Evolutionary conservation across 2,888 invertebrate genomes (phyloP), one percentile per base, ranked within the genome.

Genomic region (Leptinotarsa peninsularis): DNA sequence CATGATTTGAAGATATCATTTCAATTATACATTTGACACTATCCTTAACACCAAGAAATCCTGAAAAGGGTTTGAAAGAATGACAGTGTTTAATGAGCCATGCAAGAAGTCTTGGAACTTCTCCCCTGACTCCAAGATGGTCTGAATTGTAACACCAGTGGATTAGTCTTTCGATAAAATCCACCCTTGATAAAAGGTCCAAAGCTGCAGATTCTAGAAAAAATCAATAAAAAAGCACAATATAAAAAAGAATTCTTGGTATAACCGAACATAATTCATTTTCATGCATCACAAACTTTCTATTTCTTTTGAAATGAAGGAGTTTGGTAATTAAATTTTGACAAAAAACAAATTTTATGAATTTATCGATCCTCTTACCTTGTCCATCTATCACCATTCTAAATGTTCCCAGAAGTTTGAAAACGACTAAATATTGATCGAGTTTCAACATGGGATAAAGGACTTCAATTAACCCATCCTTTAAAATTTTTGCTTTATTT

Each of bases 381-480:
- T 95, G 94, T 43, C 95, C 95, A 88, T 96, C 96, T 2, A 96
- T 93, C 58, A 96, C 91, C 93, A 97, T 96, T 74, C 97, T 90
- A 1, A 96, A 89, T 0, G 96, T 95, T 4, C 96, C 97, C 70
- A 97, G 87, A 76, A 97, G 89, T 88, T 96, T 96, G 85, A 96
- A 97, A 5, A 95, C 94, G 2, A 97, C 96, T 43, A 95, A 93
- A 73, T 93, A 93, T 76, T 95, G 94, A 66, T 91, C 90, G 27
- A 85, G 83, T 60, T 92, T 91, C 70, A 93, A 86, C 91, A 94
- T 92, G 0, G 94, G 94, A 84, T 95, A 90, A 73, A 94, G 90
- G 4, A 93, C 93, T 75, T 92, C 91, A 72, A 97, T 90, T 74
- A 96, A 89, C 5, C 95, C 95, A 80, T 92, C 92, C 71, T 92